Conservation (phyloP, 2,797 vertebrate genomes). For the Anguilla megastoma region DNA sequence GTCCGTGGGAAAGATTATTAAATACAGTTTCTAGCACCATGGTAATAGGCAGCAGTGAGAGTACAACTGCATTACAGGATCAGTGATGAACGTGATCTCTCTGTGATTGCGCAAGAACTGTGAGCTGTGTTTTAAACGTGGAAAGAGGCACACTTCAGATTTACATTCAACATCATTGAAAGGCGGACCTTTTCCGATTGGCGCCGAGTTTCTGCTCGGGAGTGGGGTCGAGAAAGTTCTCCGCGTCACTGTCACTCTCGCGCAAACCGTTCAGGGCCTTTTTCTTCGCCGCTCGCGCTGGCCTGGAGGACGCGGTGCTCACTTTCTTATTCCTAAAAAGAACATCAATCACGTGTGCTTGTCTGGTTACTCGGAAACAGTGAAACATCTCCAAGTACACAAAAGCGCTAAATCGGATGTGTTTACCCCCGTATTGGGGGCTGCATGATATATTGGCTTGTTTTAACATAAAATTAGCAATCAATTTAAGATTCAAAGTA, state of each 20-base stretch:
- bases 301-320: background rate
- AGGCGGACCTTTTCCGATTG: background rate
- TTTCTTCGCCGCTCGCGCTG: constrained; percentile 52
- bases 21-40: too few relatives aligned
- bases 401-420: background rate
- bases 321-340: constrained; percentile 34
- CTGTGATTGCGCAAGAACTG: background rate
- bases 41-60: too few relatives aligned
- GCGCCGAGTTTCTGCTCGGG: background rate
- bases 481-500: too few relatives aligned
- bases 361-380: background rate
- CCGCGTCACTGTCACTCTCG: constrained; percentile 47
- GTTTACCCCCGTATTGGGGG: too few relatives aligned
- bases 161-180: background rate
- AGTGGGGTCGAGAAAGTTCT: constrained; percentile 35
- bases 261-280: constrained; percentile 47
- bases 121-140: background rate
- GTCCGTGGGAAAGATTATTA: background rate
- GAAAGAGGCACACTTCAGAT: too few relatives aligned
- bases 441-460: too few relatives aligned
- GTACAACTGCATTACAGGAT: background rate
- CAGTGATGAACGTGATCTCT: background rate
- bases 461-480: too few relatives aligned
- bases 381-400: background rate
- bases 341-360: background rate